A percentile compares a stretch with the other conserved stretches of the same genome.
phyloP scores from a whole-genome alignment of 2,888 invertebrate genomes.

The Trachelus iudaicus region DNA sequence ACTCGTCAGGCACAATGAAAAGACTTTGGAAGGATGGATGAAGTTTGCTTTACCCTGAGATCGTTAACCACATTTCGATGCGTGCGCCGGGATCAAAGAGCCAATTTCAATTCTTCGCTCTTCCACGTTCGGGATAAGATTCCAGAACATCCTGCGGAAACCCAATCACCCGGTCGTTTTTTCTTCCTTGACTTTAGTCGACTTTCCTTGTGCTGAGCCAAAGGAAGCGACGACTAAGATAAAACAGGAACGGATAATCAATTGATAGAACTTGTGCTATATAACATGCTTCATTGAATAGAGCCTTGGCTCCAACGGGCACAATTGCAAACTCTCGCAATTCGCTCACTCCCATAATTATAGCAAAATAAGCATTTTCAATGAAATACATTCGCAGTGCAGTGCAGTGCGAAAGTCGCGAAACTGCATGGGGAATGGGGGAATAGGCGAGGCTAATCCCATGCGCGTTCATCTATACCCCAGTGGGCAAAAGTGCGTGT shows the following conservation, averaged over 20 bases:
- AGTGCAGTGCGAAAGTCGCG: conserved; percentile 24
- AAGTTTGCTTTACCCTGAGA: background rate
- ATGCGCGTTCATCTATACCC: too few relatives aligned
- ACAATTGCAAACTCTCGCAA: too few relatives aligned
- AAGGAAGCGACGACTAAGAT: background rate
- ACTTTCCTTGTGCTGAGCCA: background rate
- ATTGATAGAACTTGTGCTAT: background rate
- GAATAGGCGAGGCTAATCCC: too few relatives aligned
- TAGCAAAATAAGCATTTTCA: conserved; percentile 18
- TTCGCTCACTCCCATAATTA: background rate
- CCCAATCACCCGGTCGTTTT: background rate
- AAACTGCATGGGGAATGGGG: conserved; percentile 16
- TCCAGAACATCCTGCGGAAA: background rate
- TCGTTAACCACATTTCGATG: background rate
- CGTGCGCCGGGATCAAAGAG: background rate
- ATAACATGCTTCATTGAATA: too few relatives aligned
- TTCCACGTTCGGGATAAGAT: background rate
- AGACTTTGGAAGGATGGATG: background rate
- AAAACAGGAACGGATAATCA: background rate
- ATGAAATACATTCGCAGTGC: conserved; percentile 30
- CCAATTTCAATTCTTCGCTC: background rate
- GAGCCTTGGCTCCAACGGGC: too few relatives aligned
- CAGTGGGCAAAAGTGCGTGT: too few relatives aligned
- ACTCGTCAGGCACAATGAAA: background rate
- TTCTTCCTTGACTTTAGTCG: background rate